Conservation (phyloP, 2,797 vertebrate species). For the Rallus crepitans region DNA sequence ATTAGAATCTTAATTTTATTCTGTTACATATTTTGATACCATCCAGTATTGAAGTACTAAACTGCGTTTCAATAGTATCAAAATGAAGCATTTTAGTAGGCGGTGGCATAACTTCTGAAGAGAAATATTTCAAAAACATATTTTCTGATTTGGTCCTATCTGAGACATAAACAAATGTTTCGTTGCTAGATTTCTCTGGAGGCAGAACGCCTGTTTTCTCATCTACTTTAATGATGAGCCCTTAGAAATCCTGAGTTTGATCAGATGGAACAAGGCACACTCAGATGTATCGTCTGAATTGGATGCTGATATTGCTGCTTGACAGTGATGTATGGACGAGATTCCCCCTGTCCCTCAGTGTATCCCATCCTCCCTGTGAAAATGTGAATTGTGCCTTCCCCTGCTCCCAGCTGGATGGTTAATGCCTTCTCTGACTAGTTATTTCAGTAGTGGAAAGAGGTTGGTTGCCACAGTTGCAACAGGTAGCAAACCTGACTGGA, state of each 20-base stretch:
- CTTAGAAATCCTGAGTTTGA: slow-evolving; percentile 18
- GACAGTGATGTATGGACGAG: slow-evolving; percentile 51
- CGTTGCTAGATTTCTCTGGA: slow-evolving; percentile 41
- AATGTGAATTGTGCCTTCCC: not conserved
- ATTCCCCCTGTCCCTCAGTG: not conserved
- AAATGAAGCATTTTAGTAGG: slow-evolving; percentile 29
- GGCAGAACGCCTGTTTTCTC: slow-evolving; percentile 28
- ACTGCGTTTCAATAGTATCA: not conserved
- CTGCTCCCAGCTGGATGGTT: not conserved
- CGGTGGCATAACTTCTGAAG: not conserved
- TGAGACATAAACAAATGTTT: not conserved
- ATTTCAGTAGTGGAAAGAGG: not conserved
- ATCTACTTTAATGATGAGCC: slow-evolving; percentile 46
- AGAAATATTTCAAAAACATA: not conserved
- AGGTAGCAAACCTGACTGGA: not conserved
- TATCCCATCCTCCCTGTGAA: not conserved
- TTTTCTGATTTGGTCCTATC: not conserved
- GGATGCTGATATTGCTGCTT: not conserved
- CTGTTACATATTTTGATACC: not conserved
- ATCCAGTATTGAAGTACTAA: not conserved
- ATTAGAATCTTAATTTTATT: slow-evolving; percentile 62
- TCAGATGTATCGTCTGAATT: not conserved
- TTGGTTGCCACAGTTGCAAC: not conserved
- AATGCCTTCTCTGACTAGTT: not conserved
- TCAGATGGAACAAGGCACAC: slow-evolving; percentile 19